Base-by-base conservation (phyloP, 1,140 invertebrate species). In the Riptortus pedestris region DNA sequence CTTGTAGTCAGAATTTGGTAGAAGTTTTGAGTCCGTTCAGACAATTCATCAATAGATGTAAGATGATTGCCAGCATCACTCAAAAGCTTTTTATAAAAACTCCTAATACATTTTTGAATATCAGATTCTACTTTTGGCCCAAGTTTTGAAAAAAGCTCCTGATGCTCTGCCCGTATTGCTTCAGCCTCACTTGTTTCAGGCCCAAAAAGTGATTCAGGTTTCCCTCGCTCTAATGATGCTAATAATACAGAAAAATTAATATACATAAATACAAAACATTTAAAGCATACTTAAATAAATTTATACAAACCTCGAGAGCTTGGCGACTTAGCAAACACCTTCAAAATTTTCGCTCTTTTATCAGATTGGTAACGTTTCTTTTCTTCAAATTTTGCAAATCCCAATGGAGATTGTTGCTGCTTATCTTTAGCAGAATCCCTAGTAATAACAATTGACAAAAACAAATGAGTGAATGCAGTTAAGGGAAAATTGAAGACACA, bases 11-110 rank as follows among this genome's bases (percentile, higher is more conserved):
- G 86, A 48, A 81, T 79, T 74, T 88, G 85, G 75, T 98, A 98
- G 72, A 92, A 93, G 71, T 91, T 87, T 75, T 97, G 93, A 28
- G 93, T 85, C 22, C 86, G 78, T 71, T 96, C 92, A 0, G 91
- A 90, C 12, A 96, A 74, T 66, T 96, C 92, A 58, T 96, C 93
- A 18, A 94, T 84, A 48, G 80, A 79, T 70, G 63, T 59, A n/a
- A 51, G 59, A 24, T 63, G 51, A n/a, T 60, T 57, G 61, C 69
- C 68, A 22, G 65, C 61, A 51, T 65, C 67, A 16, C 60, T 43
- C 12, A 59, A 22, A 27, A 69, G 47, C n/a, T 83, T 83, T 57
- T 80, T 79, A 52, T 86, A 82, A 65, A 90, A 83, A 14, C 73
- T 74, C 67, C 84, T 79, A 64, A 85, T 83, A 62, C 81, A 83